Percentiles rank a stretch among this genome's conserved stretches.
These are phyloP conservation scores for Hyperoplus immaculatus DNA, from an alignment of 2,797 vertebrate genomes.

Conservation along the genomic window DNA sequence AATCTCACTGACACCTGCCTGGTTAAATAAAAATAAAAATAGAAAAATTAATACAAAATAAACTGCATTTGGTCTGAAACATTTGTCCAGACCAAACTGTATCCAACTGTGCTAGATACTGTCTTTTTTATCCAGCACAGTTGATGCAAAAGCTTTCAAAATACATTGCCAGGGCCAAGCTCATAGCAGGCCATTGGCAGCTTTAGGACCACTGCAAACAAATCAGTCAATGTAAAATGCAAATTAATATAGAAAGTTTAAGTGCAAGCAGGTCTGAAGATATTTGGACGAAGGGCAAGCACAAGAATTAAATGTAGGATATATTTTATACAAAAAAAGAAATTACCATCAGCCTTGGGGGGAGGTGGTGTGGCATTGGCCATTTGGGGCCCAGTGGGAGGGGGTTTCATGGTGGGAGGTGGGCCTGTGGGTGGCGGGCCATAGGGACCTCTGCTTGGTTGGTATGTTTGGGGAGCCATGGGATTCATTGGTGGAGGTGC, in stretches of 20 bases:
- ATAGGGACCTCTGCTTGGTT: conserved; percentile 34
- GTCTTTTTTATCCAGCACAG: not conserved
- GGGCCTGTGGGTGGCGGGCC: conserved; percentile 70
- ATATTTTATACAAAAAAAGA: not conserved
- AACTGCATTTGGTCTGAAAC: not conserved
- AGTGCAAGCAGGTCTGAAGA: too few relatives aligned
- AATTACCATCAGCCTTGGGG: conserved; percentile 85
- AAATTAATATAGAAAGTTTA: not conserved
- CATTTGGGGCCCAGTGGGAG: conserved; percentile 76
- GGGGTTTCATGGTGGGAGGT: conserved; percentile 78
- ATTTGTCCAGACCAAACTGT: not conserved
- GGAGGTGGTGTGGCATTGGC: conserved; percentile 71
- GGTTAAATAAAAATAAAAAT: too few relatives aligned
- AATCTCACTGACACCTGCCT: too few relatives aligned
- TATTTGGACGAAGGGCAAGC: not conserved
- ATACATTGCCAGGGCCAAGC: not conserved
- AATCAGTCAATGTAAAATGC: not conserved
- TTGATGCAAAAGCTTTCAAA: not conserved
- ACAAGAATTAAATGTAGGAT: not conserved
- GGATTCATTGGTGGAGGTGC: conserved; percentile 80
- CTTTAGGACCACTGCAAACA: not conserved
- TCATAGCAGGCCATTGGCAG: not conserved
- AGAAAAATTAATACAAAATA: not conserved
- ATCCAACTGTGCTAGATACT: not conserved
- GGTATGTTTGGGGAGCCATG: conserved; percentile 37